phyloP scores from a whole-genome alignment of 2,113 vertebrate genomes.

The Dicentrarchus labrax region DNA sequence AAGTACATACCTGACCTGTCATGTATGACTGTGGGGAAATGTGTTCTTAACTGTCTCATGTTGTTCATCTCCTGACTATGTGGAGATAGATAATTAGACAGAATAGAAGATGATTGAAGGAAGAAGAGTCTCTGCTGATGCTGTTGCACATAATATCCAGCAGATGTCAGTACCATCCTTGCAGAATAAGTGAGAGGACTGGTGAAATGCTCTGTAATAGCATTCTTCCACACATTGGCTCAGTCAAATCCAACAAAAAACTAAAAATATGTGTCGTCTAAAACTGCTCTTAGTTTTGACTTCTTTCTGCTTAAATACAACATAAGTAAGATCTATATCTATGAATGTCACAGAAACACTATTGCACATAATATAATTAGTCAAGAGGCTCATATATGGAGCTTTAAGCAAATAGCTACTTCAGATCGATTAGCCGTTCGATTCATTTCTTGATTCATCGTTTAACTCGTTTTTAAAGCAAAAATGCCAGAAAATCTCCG shows the following conservation, averaged over 20 bases:
- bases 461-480: background rate
- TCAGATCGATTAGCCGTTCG: background rate
- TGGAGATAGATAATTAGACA: background rate
- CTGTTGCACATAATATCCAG: conserved; percentile 50
- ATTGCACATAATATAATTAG: background rate
- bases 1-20: background rate
- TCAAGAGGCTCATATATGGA: background rate
- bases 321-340: background rate
- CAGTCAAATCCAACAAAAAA: background rate
- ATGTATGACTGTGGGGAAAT: background rate
- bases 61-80: background rate
- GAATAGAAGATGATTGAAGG: background rate
- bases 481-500: background rate
- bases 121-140: background rate
- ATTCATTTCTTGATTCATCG: background rate
- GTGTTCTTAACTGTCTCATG: conserved; percentile 1
- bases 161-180: conserved; percentile 65
- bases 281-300: background rate
- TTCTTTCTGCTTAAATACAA: background rate
- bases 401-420: background rate
- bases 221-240: too few species aligned
- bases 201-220: background rate
- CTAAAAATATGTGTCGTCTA: background rate
- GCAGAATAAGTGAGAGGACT: background rate
- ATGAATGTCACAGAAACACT: background rate